Evolutionary conservation across 2,888 invertebrate genomes (phyloP).

Genomic region (Strigamia maritima): DNA sequence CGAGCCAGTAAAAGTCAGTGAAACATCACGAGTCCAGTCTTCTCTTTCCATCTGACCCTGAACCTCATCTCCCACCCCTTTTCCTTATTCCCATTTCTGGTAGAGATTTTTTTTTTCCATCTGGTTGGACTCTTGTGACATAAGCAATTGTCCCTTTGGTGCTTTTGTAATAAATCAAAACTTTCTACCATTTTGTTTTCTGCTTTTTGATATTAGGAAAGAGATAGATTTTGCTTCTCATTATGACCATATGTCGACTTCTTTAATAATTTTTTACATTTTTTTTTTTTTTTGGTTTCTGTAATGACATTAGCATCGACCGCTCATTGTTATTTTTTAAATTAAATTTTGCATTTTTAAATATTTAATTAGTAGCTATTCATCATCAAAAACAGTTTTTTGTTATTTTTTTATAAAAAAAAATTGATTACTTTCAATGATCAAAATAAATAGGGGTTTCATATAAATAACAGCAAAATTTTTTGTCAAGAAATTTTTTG

Average conservation of each 20-base stretch:
- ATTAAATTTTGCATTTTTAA: neutral
- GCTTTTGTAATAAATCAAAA: slow-evolving; percentile 10
- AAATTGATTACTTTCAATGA: neutral
- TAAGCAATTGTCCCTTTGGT: slow-evolving; percentile 20
- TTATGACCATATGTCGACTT: neutral
- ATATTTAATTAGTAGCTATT: neutral
- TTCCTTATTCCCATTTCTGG: neutral
- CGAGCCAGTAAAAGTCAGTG: slow-evolving; percentile 6
- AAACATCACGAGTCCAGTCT: slow-evolving; percentile 12
- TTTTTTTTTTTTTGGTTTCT: neutral
- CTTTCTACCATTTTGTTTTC: neutral
- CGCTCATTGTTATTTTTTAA: neutral
- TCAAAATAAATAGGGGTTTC: neutral
- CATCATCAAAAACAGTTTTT: neutral
- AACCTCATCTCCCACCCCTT: neutral
- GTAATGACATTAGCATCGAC: neutral
- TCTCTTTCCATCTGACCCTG: slow-evolving; percentile 2
- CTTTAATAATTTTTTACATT: neutral
- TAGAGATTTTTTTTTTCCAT: neutral
- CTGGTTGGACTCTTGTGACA: slow-evolving; percentile 19
- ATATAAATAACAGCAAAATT: neutral
- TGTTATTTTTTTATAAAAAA: neutral
- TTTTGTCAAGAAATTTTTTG: neutral
- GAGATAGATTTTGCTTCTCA: neutral
- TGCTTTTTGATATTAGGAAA: neutral